Percentiles rank a stretch among this genome's conserved stretches.
Evolutionary conservation across 2,888 invertebrate species (phyloP).

Genomic region (Hoplodrina blanda): DNA sequence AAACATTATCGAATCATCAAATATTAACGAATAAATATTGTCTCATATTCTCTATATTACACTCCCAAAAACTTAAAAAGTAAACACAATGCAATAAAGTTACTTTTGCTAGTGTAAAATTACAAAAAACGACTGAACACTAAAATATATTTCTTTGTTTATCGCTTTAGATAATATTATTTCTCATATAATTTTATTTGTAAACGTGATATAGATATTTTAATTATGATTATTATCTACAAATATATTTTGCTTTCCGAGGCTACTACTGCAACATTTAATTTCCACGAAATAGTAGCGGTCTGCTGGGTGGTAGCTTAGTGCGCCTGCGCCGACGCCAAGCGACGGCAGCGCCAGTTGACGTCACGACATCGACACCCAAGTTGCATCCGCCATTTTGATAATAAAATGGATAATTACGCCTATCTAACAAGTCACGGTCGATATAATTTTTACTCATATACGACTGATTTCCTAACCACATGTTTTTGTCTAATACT

Average conservation of each 20-base stretch:
- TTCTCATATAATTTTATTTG: neutral
- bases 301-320: constrained; percentile 46
- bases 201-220: neutral
- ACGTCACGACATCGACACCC: constrained; percentile 72
- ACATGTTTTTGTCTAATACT: constrained; percentile 16
- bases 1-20: neutral
- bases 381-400: constrained; percentile 83
- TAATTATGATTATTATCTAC: constrained; percentile 13
- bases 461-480: constrained; percentile 20
- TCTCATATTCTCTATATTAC: too few relatives aligned
- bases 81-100: neutral
- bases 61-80: neutral
- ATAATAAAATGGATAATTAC: constrained; percentile 72
- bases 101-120: neutral
- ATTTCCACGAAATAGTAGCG: constrained; percentile 74
- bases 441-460: constrained; percentile 35
- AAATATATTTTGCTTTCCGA: constrained; percentile 4
- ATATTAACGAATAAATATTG: neutral
- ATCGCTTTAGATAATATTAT: neutral
- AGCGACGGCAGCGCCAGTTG: constrained; percentile 52
- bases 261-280: constrained; percentile 62
- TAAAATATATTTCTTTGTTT: too few relatives aligned
- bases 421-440: constrained; percentile 41
- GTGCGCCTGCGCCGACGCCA: constrained; percentile 41
- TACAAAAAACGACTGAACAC: too few relatives aligned